These are phyloP conservation scores for Tyto alba DNA, from an alignment of 2,113 vertebrate genomes.

Conservation along the genomic window DNA sequence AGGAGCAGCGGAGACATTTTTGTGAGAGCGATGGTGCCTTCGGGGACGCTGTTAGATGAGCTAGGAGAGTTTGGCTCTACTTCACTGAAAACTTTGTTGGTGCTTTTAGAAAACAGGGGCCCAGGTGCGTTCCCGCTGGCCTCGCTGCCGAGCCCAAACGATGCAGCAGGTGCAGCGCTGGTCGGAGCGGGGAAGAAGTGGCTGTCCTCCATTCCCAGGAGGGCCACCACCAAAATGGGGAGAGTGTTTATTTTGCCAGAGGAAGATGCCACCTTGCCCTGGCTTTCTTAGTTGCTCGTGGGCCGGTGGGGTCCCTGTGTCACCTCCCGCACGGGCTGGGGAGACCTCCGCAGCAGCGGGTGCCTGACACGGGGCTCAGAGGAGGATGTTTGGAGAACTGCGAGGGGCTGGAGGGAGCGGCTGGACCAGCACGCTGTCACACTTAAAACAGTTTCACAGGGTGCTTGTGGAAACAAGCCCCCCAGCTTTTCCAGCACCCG, in stretches of 20 bases:
- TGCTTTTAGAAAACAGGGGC: neutral
- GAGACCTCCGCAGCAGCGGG: accelerated
- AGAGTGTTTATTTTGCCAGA: neutral
- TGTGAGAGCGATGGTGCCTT: neutral
- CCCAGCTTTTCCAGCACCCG: accelerated
- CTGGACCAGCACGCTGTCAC: accelerated
- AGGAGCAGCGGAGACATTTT: neutral
- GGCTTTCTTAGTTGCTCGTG: accelerated
- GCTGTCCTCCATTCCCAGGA: neutral
- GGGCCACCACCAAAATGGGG: neutral
- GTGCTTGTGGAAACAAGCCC: neutral
- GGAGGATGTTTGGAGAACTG: neutral
- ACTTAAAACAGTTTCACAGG: neutral
- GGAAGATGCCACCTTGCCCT: neutral
- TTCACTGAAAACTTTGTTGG: neutral
- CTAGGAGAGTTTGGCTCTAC: neutral
- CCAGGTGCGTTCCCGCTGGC: neutral
- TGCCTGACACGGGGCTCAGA: accelerated
- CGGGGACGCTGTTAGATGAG: neutral
- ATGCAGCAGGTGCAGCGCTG: neutral
- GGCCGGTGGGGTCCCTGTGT: accelerated
- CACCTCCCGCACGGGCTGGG: accelerated
- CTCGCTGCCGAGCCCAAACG: accelerated
- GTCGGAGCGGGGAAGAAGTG: accelerated
- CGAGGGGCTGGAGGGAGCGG: accelerated